Percentiles rank a stretch among this genome's conserved stretches.
phyloP scores from a whole-genome alignment of 92 coral and sea anemone genomes.

The Metridium senile region DNA sequence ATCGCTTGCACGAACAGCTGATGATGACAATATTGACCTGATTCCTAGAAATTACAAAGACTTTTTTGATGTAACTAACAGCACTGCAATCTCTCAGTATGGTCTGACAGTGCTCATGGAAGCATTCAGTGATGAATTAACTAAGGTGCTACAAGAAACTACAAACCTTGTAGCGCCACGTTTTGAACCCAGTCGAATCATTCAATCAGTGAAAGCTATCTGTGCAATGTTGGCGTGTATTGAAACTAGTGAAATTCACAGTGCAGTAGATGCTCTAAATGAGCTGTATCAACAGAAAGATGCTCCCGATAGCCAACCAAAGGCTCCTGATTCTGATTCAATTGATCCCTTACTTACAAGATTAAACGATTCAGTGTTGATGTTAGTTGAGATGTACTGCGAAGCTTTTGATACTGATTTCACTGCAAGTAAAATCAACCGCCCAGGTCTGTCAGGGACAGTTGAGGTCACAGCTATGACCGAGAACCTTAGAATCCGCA shows the following conservation, averaged over 20 bases:
- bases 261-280: constrained; percentile 64
- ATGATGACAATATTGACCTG: constrained; percentile 74
- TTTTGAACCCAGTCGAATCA: constrained; percentile 85
- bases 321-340: constrained; percentile 53
- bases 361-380: constrained; percentile 71
- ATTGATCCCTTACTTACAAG: constrained; percentile 58
- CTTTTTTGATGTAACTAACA: constrained; percentile 86
- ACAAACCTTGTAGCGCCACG: constrained; percentile 61
- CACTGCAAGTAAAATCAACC: constrained; percentile 70
- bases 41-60: constrained; percentile 86
- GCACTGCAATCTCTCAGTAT: constrained; percentile 85
- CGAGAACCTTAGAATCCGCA: constrained; percentile 75
- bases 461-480: constrained; percentile 94
- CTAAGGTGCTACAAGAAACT: constrained; percentile 70
- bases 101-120: constrained; percentile 86
- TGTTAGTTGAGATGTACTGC: constrained; percentile 90
- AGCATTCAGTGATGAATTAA: constrained; percentile 79
- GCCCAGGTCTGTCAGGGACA: constrained; percentile 80
- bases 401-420: constrained; percentile 97
- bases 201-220: constrained; percentile 89
- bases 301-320: constrained; percentile 4
- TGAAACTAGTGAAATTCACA: constrained; percentile 81
- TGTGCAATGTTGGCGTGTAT: constrained; percentile 91
- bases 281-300: constrained; percentile 44
- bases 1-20: constrained; percentile 70